Base-by-base conservation (phyloP, 37 sponge, comb jelly and placozoan species). In the Haliclona indistincta region DNA sequence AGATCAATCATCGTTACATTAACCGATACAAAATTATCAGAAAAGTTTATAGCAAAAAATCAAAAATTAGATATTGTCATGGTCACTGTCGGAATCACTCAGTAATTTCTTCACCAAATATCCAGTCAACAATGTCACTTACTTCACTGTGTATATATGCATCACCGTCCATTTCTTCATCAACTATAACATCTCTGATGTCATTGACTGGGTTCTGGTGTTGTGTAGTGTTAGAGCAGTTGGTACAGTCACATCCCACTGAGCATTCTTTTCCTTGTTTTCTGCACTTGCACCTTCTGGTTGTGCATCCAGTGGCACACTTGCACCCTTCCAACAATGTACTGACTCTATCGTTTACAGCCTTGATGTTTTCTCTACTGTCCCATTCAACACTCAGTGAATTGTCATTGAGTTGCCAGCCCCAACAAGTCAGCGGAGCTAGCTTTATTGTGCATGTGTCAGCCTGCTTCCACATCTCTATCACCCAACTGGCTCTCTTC, bases 241-340 rank as follows among this genome's bases (percentile, higher is more conserved):
- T 34, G 17, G 20, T 28, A 39, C 73, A 81, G 26, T 53, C 23
- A 65, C 82, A 73, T 34, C 82, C 82, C 36, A 66, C 66, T 11
- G 56, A 56, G 66, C 68, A 73, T 13, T 26, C 45, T 38, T 11
- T 15, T 1, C 3, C 39, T 8, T 37, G 7, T 33, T 63, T 76
- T 63, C 63, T 76, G 3, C 66, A 29, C 3, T 52, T 63, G 20
- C 77, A 64, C 39, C 77, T 63, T 38, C 26, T 64, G 7, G 51
- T 34, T 4, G 13, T 41, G 32, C 77, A 76, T 34, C 65, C 65
- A 29, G 20, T 79, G 25, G 62, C 63, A 43, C 77, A 76, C 7
- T 35, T 41, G 19, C 77, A 76, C 22, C 75, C 75, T 60, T 74
- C 58, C 34, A 41, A 4, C 15, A 74, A 15, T 26, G 49, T 34